Conservation (phyloP, 2,888 invertebrate species). For the Ophonus ardosiacus region DNA sequence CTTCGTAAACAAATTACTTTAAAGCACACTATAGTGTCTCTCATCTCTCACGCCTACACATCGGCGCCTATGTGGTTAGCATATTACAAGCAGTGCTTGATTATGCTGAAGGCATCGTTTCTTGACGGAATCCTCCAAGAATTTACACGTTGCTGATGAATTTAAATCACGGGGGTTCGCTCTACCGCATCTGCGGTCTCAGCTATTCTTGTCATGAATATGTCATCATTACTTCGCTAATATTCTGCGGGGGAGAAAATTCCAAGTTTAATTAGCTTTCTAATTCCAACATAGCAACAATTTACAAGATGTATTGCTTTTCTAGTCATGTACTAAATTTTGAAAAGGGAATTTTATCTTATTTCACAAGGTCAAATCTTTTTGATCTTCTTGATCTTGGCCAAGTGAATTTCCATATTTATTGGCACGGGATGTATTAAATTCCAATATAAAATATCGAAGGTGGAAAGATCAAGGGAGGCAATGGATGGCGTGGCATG, state of each 20-base stretch:
- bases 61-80: neutral
- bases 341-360: neutral
- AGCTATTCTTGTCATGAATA: conserved; percentile 8
- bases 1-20: too few species aligned
- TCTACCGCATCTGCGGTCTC: conserved; percentile 4
- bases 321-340: neutral
- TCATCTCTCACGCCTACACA: neutral
- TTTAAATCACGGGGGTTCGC: conserved; percentile 1
- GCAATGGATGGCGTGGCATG: conserved; percentile 45
- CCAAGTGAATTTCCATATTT: conserved; percentile 26
- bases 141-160: conserved; percentile 24
- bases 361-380: neutral
- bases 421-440: conserved; percentile 16
- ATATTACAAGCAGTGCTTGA: conserved; percentile 20
- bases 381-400: neutral
- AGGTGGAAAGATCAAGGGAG: conserved; percentile 47
- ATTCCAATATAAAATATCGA: conserved; percentile 28
- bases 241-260: neutral
- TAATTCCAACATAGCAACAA: neutral
- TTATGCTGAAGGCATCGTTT: conserved; percentile 11
- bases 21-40: neutral
- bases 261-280: neutral
- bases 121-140: neutral
- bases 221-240: neutral
- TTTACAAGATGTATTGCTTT: neutral